Conservation (phyloP, 2,888 invertebrate species). For the Dicycla oo region DNA sequence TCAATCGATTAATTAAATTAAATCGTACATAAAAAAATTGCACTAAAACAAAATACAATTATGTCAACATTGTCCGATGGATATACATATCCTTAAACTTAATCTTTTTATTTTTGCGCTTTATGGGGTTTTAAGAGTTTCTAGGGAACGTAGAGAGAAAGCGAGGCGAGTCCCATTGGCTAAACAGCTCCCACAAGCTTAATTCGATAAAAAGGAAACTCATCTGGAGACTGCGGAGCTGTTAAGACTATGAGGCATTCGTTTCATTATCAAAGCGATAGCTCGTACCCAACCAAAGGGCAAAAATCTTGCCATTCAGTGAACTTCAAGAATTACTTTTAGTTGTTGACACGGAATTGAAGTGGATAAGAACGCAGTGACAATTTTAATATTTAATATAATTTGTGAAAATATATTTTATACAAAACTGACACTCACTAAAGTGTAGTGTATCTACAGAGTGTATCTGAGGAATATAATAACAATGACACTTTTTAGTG, state of each 20-base stretch:
- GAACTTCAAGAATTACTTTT: conserved; percentile 1
- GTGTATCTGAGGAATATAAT: neutral
- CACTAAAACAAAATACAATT: too few species aligned
- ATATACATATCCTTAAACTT: too few species aligned
- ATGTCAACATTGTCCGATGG: too few species aligned
- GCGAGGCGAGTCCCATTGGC: too few species aligned
- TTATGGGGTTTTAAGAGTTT: too few species aligned
- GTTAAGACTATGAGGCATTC: conserved; percentile 24
- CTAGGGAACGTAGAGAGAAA: too few species aligned
- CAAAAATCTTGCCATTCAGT: conserved; percentile 14
- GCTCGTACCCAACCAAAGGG: conserved; percentile 9
- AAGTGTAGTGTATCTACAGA: conserved; percentile 5
- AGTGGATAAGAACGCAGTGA: neutral
- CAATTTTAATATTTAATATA: neutral
- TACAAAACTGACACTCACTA: neutral
- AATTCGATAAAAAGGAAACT: too few species aligned
- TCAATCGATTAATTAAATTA: too few species aligned
- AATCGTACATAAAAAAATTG: too few species aligned
- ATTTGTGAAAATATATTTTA: neutral
- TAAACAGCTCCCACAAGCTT: too few species aligned
- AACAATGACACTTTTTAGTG: conserved; percentile 30
- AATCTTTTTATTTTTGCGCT: too few species aligned
- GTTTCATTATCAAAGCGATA: conserved; percentile 18
- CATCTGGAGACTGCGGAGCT: conserved; percentile 6
- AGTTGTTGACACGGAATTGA: conserved; percentile 4